Conservation (phyloP, 2,113 vertebrate species). For the Cygnus atratus region DNA sequence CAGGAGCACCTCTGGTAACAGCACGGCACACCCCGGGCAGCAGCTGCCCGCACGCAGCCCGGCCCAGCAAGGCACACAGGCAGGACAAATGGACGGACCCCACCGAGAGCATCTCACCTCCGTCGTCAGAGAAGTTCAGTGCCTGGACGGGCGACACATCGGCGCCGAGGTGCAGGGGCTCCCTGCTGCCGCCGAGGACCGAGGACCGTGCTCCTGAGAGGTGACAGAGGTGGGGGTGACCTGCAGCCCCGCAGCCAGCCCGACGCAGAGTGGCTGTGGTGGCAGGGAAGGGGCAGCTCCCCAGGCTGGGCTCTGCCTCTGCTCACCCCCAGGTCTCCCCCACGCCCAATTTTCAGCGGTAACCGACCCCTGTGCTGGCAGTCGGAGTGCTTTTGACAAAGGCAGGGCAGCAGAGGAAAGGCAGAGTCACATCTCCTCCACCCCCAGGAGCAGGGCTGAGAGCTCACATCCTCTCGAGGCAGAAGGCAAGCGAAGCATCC, state of each 20-base stretch:
- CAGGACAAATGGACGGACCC: fast-evolving
- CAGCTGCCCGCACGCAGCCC: not conserved
- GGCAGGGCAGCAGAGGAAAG: not conserved
- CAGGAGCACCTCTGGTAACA: no score
- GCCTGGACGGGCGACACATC: not conserved
- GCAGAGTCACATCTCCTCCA: fast-evolving
- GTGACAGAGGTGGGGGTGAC: not conserved
- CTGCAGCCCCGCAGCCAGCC: no score
- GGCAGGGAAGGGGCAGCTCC: not conserved
- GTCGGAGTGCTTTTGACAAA: not conserved
- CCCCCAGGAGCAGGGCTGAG: not conserved
- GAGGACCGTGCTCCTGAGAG: not conserved
- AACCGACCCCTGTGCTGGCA: not conserved
- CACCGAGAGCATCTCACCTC: constrained; percentile 29
- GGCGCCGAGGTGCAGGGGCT: not conserved
- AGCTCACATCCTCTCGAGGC: not conserved
- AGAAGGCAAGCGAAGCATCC: not conserved
- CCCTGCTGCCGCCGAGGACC: not conserved
- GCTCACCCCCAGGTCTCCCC: not conserved
- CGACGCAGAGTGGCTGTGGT: no score
- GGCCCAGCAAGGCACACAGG: not conserved
- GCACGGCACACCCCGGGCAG: not conserved
- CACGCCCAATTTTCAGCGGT: not conserved
- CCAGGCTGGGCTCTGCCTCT: not conserved
- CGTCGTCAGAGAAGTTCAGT: constrained; percentile 9